Conservation (phyloP, 2,888 invertebrate species). For the Mesopsocus fuscifrons region DNA sequence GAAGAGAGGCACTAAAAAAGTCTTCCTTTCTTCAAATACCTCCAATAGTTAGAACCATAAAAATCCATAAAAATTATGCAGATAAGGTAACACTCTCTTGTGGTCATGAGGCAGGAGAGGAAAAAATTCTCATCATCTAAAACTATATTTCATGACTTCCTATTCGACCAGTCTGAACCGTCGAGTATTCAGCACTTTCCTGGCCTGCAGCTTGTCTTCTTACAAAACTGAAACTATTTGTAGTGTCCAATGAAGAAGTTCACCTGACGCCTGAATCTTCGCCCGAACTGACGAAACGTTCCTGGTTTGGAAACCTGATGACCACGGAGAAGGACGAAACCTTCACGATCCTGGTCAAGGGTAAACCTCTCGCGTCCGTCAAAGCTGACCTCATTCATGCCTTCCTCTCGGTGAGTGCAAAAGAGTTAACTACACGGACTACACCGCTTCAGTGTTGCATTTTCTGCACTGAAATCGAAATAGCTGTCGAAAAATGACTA, state of each 20-base stretch:
- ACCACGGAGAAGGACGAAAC: conserved; percentile 96
- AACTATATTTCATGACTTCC: too few relatives aligned
- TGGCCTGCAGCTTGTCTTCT: too few relatives aligned
- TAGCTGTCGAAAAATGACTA: not conserved
- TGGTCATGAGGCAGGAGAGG: too few relatives aligned
- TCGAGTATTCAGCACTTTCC: too few relatives aligned
- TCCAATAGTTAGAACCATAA: too few relatives aligned
- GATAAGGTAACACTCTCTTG: too few relatives aligned
- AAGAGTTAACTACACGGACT: conserved; percentile 7
- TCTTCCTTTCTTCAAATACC: too few relatives aligned
- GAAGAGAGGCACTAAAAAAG: not conserved
- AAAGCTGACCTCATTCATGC: conserved; percentile 98
- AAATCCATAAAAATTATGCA: too few relatives aligned
- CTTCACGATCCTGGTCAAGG: conserved; percentile 89
- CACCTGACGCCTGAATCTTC: conserved; percentile 90
- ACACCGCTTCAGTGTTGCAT: not conserved
- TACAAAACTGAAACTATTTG: too few relatives aligned
- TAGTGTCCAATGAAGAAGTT: conserved; percentile 75
- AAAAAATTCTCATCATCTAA: too few relatives aligned
- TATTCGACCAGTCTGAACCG: too few relatives aligned
- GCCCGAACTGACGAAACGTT: conserved; percentile 90
- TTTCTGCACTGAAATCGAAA: not conserved
- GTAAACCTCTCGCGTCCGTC: conserved; percentile 87
- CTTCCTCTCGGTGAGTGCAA: conserved; percentile 75
- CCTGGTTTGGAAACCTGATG: conserved; percentile 97